phyloP scores from a whole-genome alignment of 2,113 vertebrate genomes.

The Pogonocichla stellata region DNA sequence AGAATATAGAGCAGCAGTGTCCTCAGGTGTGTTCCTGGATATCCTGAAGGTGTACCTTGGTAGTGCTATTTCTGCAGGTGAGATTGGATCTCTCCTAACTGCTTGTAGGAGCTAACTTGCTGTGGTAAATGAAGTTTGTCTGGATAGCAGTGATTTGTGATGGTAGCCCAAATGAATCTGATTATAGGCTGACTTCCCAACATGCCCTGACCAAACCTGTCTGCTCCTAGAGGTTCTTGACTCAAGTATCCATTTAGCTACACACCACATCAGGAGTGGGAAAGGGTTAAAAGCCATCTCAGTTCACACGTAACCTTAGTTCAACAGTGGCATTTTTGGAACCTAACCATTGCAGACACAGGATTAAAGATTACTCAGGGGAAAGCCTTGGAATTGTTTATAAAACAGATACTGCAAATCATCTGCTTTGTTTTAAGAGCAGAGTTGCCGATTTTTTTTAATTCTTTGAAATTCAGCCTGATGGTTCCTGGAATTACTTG shows the following conservation, averaged over 20 bases:
- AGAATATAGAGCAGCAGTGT: not conserved
- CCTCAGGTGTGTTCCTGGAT: not conserved
- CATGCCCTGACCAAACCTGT: not conserved
- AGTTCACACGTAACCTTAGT: not conserved
- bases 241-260: not conserved
- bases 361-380: not conserved
- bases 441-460: not conserved
- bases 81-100: not conserved
- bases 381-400: not conserved
- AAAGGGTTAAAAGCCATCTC: not conserved
- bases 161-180: not conserved
- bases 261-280: rapidly evolving
- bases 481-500: conserved; percentile 39
- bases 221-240: not conserved
- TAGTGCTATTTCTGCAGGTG: not conserved
- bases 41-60: not conserved
- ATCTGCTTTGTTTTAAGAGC: not conserved
- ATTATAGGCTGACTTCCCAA: not conserved
- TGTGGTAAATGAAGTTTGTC: not conserved
- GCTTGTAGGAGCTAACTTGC: not conserved
- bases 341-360: not conserved
- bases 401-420: not conserved
- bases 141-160: not conserved
- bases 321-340: not conserved
- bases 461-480: conserved; percentile 28